phyloP scores from a whole-genome alignment of 2,888 invertebrate species.

The Helobdella robusta region DNA sequence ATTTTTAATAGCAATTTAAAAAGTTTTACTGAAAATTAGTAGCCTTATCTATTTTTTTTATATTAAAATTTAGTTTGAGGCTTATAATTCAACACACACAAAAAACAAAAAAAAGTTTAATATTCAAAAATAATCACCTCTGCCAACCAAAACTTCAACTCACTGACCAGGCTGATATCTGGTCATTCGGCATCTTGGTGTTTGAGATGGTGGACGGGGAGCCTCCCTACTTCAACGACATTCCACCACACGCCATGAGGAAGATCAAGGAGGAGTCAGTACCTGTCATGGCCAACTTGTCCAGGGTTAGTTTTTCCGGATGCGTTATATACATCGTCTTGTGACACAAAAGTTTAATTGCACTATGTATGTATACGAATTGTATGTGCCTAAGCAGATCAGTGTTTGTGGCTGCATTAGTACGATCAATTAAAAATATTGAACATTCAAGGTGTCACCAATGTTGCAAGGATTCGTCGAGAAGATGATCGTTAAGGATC shows the following conservation, averaged over 20 bases:
- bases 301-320: not conserved
- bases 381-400: not conserved
- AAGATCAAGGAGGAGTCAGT: not conserved
- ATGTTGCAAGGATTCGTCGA: slow-evolving; percentile 14
- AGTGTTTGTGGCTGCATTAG: not conserved
- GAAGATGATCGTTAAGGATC: not conserved
- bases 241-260: not conserved
- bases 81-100: too few relatives aligned
- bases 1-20: not conserved
- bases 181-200: slow-evolving; percentile 76
- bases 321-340: not conserved
- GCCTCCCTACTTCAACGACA: slow-evolving; percentile 66
- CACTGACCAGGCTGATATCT: slow-evolving; percentile 50
- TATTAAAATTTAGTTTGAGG: too few relatives aligned
- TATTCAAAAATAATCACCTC: too few relatives aligned
- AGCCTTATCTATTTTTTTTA: too few relatives aligned
- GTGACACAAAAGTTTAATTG: not conserved
- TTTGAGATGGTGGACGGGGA: slow-evolving; percentile 99
- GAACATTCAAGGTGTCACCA: slow-evolving; percentile 4
- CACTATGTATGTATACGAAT: not conserved
- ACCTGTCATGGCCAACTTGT: not conserved
- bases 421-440: not conserved
- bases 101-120: too few relatives aligned
- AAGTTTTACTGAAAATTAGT: not conserved
- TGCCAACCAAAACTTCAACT: not conserved